Percentiles rank a stretch among this genome's conserved stretches.
Conservation (phyloP, 2,797 vertebrate species). For the Ctenosaura bakeri region DNA sequence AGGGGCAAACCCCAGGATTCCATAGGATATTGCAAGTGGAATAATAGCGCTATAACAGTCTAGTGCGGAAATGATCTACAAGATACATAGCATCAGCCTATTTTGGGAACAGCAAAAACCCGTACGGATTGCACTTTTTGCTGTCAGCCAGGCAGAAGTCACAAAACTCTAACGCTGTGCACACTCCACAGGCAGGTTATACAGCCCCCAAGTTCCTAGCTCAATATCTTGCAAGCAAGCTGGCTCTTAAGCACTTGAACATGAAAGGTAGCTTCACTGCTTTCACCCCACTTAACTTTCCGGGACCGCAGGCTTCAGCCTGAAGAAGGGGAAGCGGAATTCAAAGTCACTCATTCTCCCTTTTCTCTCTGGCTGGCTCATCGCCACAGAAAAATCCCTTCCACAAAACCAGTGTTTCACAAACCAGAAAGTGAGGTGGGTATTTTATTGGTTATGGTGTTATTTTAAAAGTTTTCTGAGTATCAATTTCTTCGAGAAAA, state of each 20-base stretch:
- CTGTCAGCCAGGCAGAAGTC: too few species aligned
- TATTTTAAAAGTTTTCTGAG: background rate
- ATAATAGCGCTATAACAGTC: too few species aligned
- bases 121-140: background rate
- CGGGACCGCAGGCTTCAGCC: background rate
- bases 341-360: too few species aligned
- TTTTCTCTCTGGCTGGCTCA: too few species aligned
- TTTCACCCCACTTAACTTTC: background rate
- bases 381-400: background rate
- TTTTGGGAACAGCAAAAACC: background rate
- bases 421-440: background rate
- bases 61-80: background rate
- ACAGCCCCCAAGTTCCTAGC: too few species aligned
- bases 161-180: background rate
- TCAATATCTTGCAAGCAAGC: background rate
- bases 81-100: background rate
- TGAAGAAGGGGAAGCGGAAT: too few species aligned
- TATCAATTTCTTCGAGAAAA: background rate
- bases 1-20: too few species aligned
- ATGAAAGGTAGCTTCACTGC: too few species aligned
- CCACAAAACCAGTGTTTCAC: background rate
- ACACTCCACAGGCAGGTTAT: background rate
- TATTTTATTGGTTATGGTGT: background rate
- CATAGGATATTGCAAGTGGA: too few species aligned
- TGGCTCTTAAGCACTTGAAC: background rate